These are phyloP conservation scores for Nycteola revayana DNA, from an alignment of 2,888 invertebrate genomes.

Conservation along the genomic window DNA sequence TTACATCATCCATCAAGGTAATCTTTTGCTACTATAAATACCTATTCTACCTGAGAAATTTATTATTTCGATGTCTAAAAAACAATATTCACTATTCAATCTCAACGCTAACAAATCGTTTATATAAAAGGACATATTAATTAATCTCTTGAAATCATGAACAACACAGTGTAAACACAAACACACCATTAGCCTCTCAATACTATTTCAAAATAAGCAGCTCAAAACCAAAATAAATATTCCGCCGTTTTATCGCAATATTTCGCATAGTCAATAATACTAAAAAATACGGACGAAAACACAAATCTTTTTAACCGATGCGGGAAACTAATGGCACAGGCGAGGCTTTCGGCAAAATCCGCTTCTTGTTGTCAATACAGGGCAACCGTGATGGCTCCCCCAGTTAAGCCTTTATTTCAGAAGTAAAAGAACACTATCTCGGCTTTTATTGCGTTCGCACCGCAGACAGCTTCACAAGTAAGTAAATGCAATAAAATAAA, in stretches of 20 bases:
- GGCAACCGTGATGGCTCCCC: conserved; percentile 76
- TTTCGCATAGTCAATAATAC: conserved; percentile 71
- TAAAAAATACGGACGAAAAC: conserved; percentile 67
- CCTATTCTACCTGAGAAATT: too few relatives aligned
- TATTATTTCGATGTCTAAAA: too few relatives aligned
- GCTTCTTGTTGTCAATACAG: conserved; percentile 81
- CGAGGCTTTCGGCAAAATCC: conserved; percentile 79
- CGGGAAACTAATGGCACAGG: conserved; percentile 81
- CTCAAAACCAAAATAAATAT: conserved; percentile 20
- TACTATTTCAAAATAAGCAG: too few relatives aligned
- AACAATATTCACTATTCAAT: too few relatives aligned
- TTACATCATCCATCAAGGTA: too few relatives aligned
- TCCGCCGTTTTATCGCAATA: conserved; percentile 57
- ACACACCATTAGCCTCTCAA: too few relatives aligned
- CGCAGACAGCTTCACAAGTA: conserved; percentile 51
- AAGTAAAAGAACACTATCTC: conserved; percentile 71
- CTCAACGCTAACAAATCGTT: too few relatives aligned
- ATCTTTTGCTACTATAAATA: too few relatives aligned
- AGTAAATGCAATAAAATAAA: conserved; percentile 59
- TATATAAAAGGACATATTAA: too few relatives aligned
- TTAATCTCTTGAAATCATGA: too few relatives aligned
- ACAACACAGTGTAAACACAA: too few relatives aligned
- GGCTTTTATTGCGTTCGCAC: conserved; percentile 66
- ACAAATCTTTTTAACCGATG: conserved; percentile 81
- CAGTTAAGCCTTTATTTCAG: conserved; percentile 79